These are phyloP conservation scores for Xerus rutilus DNA, from an alignment of 2,797 vertebrate species.

Conservation along the genomic window DNA sequence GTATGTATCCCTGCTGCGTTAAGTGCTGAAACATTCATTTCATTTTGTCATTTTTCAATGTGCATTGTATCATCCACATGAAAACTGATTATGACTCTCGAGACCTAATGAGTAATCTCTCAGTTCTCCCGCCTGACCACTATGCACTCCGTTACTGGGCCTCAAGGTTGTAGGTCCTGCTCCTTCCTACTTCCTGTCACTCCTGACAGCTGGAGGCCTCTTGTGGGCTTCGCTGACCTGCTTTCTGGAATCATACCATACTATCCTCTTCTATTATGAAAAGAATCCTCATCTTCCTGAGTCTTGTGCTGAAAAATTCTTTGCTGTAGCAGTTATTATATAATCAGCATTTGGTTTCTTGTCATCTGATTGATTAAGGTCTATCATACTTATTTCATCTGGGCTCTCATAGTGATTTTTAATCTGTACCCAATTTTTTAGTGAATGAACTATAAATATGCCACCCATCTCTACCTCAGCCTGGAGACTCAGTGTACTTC, in stretches of 20 bases:
- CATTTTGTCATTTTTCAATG: neutral
- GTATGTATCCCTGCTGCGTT: neutral
- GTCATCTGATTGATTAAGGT: neutral
- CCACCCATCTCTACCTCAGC: neutral
- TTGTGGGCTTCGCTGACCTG: neutral
- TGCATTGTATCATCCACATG: neutral
- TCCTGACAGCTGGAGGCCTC: neutral
- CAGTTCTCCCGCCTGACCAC: neutral
- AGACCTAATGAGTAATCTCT: neutral
- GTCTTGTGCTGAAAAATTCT: neutral
- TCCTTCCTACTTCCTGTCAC: neutral
- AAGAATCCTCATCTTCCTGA: neutral
- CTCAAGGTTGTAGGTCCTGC: neutral
- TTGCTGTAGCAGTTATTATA: neutral
- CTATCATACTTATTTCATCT: neutral
- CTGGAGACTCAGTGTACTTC: neutral
- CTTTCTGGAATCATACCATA: neutral
- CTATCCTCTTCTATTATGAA: neutral
- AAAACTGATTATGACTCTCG: neutral
- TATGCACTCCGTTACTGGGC: neutral
- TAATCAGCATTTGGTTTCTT: neutral
- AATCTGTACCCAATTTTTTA: neutral
- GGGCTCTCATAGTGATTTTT: constrained; percentile 47
- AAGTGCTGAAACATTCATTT: neutral
- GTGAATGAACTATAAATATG: constrained; percentile 39